Percentiles rank a stretch among this genome's conserved stretches.
Evolutionary conservation across 2,888 invertebrate species (phyloP).

Genomic region (Meta bourneti): DNA sequence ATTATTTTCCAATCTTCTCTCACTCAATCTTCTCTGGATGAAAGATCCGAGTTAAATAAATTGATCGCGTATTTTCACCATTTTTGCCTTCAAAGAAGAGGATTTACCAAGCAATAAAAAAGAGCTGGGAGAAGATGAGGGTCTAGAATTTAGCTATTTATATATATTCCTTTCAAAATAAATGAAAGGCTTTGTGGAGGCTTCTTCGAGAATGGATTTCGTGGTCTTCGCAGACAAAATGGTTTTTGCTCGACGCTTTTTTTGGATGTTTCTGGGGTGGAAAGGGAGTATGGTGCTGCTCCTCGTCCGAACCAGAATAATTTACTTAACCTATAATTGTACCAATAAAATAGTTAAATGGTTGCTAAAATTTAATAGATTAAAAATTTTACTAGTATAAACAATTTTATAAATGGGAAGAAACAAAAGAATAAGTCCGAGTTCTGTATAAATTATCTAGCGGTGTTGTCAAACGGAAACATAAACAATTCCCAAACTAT

Average conservation of each 20-base stretch:
- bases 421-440: too few relatives aligned
- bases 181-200: not conserved
- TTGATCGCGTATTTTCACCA: slow-evolving; percentile 20
- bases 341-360: too few relatives aligned
- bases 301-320: too few relatives aligned
- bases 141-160: not conserved
- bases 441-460: too few relatives aligned
- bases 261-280: not conserved
- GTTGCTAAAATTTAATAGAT: too few relatives aligned
- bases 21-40: slow-evolving; percentile 2
- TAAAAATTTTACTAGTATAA: too few relatives aligned
- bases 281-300: too few relatives aligned
- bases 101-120: not conserved
- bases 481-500: too few relatives aligned
- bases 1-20: not conserved
- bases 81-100: slow-evolving; percentile 4
- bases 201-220: not conserved
- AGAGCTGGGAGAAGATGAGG: not conserved
- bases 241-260: not conserved
- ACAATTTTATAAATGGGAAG: too few relatives aligned
- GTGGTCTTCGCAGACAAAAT: not conserved
- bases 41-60: slow-evolving; percentile 36
- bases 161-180: slow-evolving; percentile 10
- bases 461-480: too few relatives aligned
- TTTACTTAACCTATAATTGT: too few relatives aligned